Evolutionary conservation across 2,888 invertebrate genomes (phyloP), one percentile per base, ranked within the genome.

Genomic region (Aphrophora alni): DNA sequence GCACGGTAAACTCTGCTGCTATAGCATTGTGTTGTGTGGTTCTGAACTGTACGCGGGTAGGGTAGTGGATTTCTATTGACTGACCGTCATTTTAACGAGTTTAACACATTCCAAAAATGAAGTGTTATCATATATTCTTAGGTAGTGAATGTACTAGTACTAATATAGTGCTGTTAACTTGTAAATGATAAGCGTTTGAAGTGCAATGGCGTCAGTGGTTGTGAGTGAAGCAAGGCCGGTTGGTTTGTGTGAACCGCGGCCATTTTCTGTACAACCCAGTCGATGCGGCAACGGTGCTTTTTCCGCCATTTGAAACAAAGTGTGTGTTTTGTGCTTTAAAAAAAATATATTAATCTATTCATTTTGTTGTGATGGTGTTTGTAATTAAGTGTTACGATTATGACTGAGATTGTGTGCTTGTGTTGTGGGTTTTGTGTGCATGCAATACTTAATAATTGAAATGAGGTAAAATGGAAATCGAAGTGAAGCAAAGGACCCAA

Each of bases 401-500:
- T 89, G 89, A 68, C 33, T 69, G 59, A 59, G 21, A 59, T 59
- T 71, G 78, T 68, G 80, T 74, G 74, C 59, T 70, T 75, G 74
- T 75, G 80, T 59, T 51, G 69, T 33, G 33, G 74, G 8, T 74
- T 69, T 74, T 38, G n/a, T 88, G 90, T 90, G 90, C 89, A 89
- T 90, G 90, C 90, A 59, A 59, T 59, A 59, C n/a, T 59, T 59
- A 59, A 59, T 59, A 21, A 59, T 59, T 89, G 89, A 88, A 89
- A 90, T 90, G 86, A 89, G 90, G 90, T 91, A 92, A 91, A 91
- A 94, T 94, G 94, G 94, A 94, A 92, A 93, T 93, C 92, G 94
- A 94, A 92, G 93, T 93, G 91, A 94, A 94, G 91, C 94, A 94
- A 91, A 93, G 94, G 90, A 92, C 91, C 89, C 94, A 94, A 90